Evolutionary conservation across 2,113 vertebrate genomes (phyloP).

Genomic region (Nyctereutes procyonoides): DNA sequence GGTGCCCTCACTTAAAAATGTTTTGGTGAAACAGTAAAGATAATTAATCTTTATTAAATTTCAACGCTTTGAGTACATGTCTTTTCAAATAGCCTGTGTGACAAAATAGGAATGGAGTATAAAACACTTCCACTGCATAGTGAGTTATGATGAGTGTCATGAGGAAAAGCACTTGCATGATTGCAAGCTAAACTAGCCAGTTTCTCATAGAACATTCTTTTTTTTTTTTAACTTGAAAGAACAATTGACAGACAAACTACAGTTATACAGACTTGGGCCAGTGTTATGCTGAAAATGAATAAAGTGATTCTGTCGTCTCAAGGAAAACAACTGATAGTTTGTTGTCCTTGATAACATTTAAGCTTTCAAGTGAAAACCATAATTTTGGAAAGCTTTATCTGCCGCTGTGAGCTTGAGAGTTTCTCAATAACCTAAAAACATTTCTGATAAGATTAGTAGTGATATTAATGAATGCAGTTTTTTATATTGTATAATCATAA

Average conservation of each 20-base stretch:
- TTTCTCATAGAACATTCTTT: not conserved
- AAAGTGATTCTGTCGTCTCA: conserved; percentile 47
- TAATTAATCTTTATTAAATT: conserved; percentile 20
- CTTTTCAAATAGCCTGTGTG: not conserved
- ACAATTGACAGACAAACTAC: not conserved
- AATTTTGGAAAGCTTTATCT: conserved; percentile 46
- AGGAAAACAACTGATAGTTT: conserved; percentile 33
- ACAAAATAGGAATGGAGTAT: not conserved
- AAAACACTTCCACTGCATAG: not conserved
- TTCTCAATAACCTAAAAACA: conserved; percentile 41
- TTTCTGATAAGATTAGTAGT: conserved; percentile 57
- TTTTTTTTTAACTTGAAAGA: conserved; percentile 45
- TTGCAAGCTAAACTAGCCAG: conserved; percentile 26
- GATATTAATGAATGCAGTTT: conserved; percentile 28
- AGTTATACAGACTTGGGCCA: conserved; percentile 23
- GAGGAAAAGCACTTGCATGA: not conserved
- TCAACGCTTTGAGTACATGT: not conserved
- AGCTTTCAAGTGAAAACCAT: conserved; percentile 25
- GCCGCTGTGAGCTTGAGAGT: not conserved
- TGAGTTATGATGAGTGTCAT: not conserved
- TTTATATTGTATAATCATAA: conserved; percentile 60
- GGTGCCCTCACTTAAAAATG: not conserved
- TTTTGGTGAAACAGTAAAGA: not conserved
- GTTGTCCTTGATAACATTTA: conserved; percentile 44
- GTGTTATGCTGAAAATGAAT: conserved; percentile 52